These are phyloP conservation scores for Dromiciops gliroides DNA, from an alignment of 2,113 vertebrate species.

Conservation along the genomic window DNA sequence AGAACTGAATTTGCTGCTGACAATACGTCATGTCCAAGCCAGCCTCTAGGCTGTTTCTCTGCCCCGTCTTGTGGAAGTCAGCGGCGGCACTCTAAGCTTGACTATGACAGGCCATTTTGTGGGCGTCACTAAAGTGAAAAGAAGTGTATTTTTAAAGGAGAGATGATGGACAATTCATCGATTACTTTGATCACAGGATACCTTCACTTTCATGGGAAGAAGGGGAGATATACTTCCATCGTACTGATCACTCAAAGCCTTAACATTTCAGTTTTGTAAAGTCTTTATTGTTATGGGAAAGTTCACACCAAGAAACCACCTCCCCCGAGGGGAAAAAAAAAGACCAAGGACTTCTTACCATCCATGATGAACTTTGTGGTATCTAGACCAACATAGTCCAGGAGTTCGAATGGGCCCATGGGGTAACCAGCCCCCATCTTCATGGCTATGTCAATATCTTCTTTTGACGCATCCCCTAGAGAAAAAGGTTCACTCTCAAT, in stretches of 20 bases:
- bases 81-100: not conserved
- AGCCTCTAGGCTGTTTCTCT: not conserved
- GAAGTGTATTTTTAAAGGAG: not conserved
- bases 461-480: slow-evolving; percentile 95
- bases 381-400: slow-evolving; percentile 97
- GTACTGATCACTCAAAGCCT: not conserved
- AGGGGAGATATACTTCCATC: not conserved
- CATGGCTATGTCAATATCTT: slow-evolving; percentile 97
- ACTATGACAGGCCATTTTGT: not conserved
- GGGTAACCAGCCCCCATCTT: slow-evolving; percentile 96
- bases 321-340: not conserved
- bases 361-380: slow-evolving; percentile 95
- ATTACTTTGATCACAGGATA: not conserved
- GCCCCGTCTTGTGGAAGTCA: not conserved
- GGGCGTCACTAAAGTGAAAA: not conserved
- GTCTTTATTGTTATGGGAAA: not conserved
- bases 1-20: not conserved
- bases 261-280: not conserved
- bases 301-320: too few species aligned
- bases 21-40: not conserved
- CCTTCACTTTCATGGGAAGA: not conserved
- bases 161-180: not conserved
- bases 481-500: slow-evolving; percentile 35
- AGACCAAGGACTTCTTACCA: slow-evolving; percentile 82
- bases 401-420: slow-evolving; percentile 97